A percentile compares a stretch with the other conserved stretches of the same genome.
Conservation (phyloP, 1,140 invertebrate species). For the Onthophagus taurus region DNA sequence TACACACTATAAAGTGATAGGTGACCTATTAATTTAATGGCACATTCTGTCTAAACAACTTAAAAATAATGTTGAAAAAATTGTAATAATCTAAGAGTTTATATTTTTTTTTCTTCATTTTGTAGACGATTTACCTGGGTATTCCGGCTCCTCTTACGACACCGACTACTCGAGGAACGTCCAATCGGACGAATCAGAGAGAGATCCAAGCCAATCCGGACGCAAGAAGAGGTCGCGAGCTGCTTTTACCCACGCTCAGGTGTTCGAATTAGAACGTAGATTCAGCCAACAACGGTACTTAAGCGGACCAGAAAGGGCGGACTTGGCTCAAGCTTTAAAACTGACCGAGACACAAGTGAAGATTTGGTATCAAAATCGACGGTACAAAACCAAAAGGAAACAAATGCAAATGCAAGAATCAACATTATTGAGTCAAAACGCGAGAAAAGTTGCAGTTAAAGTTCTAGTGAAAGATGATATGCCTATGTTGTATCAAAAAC, state of each 20-base stretch:
- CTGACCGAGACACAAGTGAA: constrained; percentile 83
- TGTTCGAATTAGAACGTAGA: constrained; percentile 87
- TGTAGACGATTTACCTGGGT: constrained; percentile 24
- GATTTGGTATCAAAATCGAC: constrained; percentile 77
- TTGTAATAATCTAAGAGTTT: too few species aligned
- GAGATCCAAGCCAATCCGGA: constrained; percentile 34
- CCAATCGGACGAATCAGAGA: constrained; percentile 26
- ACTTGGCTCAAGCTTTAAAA: constrained; percentile 80
- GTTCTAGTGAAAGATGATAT: constrained; percentile 78
- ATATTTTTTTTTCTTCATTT: constrained; percentile 7
- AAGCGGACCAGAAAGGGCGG: constrained; percentile 88
- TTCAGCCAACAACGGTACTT: constrained; percentile 93
- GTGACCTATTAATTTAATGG: too few species aligned
- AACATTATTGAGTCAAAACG: constrained; percentile 49
- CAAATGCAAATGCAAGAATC: constrained; percentile 72
- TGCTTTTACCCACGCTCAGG: constrained; percentile 91
- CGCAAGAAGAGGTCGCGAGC: constrained; percentile 78
- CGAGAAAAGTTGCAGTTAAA: constrained; percentile 75
- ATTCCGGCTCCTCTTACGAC: constrained; percentile 19
- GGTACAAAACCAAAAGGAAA: constrained; percentile 93
- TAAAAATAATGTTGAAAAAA: too few species aligned
- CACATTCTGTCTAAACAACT: too few species aligned
- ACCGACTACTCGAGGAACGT: constrained; percentile 20
- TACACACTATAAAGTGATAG: too few species aligned
- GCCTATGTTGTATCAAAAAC: constrained; percentile 35